A percentile compares a stretch with the other conserved stretches of the same genome.
phyloP scores from a whole-genome alignment of 2,888 invertebrate genomes.

The Diogma glabrata region DNA sequence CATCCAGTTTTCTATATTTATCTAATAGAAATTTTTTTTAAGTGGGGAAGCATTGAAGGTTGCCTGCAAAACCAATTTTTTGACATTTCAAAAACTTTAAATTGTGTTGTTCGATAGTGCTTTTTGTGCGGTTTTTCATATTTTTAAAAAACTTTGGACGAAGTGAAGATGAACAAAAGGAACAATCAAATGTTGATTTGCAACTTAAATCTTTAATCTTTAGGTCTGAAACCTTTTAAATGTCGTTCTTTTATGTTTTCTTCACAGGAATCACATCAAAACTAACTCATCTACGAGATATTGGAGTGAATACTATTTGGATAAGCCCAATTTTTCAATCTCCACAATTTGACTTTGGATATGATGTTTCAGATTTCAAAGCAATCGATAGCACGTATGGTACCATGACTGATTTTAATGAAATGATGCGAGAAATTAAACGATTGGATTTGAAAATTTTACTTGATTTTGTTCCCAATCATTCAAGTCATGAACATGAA shows the following conservation, averaged over 20 bases:
- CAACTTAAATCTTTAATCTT: too few relatives aligned
- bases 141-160: too few relatives aligned
- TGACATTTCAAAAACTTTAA: too few relatives aligned
- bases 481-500: constrained; percentile 26
- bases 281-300: constrained; percentile 49
- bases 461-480: constrained; percentile 45
- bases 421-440: constrained; percentile 43
- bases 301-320: constrained; percentile 56
- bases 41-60: too few relatives aligned
- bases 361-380: constrained; percentile 60
- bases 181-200: too few relatives aligned
- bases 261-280: constrained; percentile 36
- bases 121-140: too few relatives aligned
- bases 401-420: constrained; percentile 55
- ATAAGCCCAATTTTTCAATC: constrained; percentile 51
- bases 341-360: constrained; percentile 68
- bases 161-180: too few relatives aligned
- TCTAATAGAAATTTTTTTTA: too few relatives aligned
- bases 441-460: constrained; percentile 32
- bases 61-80: too few relatives aligned
- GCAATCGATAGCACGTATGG: constrained; percentile 58
- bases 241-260: background rate
- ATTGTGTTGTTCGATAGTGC: too few relatives aligned
- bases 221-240: background rate
- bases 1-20: too few relatives aligned